Conservation (phyloP, 2,888 invertebrate species). For the Linyphia triangularis region DNA sequence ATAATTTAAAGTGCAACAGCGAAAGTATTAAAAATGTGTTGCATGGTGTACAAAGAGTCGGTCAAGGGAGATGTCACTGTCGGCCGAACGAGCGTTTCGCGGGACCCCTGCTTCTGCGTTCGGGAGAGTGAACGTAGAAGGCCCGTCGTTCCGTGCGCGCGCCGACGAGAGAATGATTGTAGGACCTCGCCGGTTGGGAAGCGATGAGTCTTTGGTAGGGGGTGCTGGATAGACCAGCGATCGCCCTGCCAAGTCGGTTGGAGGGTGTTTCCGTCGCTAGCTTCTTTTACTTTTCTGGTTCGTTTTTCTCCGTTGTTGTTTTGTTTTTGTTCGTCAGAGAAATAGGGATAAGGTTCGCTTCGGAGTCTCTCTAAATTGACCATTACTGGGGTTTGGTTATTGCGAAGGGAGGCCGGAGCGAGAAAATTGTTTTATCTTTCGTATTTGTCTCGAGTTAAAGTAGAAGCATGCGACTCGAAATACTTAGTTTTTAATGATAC, state of each 20-base stretch:
- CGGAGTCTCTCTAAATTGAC: too few species aligned
- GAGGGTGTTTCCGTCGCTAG: not conserved
- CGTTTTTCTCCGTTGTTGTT: not conserved
- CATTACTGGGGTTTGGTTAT: too few species aligned
- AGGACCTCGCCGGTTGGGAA: constrained; percentile 47
- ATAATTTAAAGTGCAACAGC: too few species aligned
- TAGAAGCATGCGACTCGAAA: too few species aligned
- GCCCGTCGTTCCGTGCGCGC: constrained; percentile 66
- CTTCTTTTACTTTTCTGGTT: not conserved
- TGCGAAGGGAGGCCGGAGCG: too few species aligned
- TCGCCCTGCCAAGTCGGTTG: constrained; percentile 23
- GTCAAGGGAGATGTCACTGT: not conserved
- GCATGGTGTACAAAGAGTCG: too few species aligned
- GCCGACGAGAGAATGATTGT: constrained; percentile 58
- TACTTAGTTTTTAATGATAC: too few species aligned
- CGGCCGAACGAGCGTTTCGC: not conserved
- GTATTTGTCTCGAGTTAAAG: too few species aligned
- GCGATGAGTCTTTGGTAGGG: constrained; percentile 15
- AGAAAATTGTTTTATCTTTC: too few species aligned
- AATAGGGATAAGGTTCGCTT: too few species aligned
- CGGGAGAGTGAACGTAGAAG: not conserved
- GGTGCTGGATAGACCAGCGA: constrained; percentile 18
- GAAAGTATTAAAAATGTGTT: too few species aligned
- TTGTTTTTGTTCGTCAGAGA: not conserved
- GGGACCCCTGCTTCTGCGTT: not conserved